Conservation (phyloP, 2,797 vertebrate species). For the Spinibarbus caldwelli region DNA sequence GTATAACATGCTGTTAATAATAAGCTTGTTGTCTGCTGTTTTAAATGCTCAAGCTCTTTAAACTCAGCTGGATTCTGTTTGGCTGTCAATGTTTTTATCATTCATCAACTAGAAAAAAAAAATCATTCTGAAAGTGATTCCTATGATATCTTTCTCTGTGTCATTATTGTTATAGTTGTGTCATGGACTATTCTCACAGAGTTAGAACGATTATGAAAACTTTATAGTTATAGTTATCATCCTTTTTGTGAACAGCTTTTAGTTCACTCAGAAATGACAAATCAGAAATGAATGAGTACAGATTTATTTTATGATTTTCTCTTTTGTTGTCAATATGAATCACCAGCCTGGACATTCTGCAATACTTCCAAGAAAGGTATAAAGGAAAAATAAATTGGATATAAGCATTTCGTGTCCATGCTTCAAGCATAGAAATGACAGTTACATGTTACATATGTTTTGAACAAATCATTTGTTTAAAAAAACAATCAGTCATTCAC, state of each 20-base stretch:
- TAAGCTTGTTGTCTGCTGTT: not conserved
- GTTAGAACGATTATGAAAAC: not conserved
- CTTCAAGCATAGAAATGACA: not conserved
- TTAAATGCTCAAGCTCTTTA: not conserved
- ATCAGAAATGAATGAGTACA: not conserved
- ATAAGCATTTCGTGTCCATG: not conserved
- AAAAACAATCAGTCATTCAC: not conserved
- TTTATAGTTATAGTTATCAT: not conserved
- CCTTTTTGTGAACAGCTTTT: not conserved
- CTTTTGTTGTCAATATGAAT: not conserved
- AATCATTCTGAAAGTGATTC: not conserved
- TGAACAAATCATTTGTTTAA: not conserved
- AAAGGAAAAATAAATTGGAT: not conserved
- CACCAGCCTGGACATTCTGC: not conserved
- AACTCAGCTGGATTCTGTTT: not conserved
- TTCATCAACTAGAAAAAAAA: not conserved
- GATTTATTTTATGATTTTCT: not conserved
- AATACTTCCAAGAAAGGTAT: not conserved
- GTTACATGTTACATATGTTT: not conserved
- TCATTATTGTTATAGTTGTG: not conserved
- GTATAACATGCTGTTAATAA: not conserved
- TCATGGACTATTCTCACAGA: not conserved
- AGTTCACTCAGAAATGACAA: not conserved
- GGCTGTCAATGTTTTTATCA: not conserved
- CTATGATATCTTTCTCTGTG: not conserved